A percentile compares a stretch with the other conserved stretches of the same genome.
phyloP scores from a whole-genome alignment of 2,888 invertebrate genomes.

The Megaustenia siamemsis region DNA sequence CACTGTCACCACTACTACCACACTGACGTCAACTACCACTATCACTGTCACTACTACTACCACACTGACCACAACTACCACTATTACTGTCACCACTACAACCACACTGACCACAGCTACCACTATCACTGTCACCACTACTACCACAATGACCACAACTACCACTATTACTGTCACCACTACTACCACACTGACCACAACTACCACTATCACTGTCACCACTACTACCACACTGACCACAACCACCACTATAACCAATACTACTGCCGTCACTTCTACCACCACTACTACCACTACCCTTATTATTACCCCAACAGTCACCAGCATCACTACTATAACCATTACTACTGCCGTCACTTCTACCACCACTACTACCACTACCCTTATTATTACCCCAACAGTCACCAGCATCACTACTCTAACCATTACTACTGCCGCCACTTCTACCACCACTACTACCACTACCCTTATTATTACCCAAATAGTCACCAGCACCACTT shows the following conservation, averaged over 20 bases:
- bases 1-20: not conserved
- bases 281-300: not conserved
- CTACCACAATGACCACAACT: not conserved
- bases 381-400: not conserved
- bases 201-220: conserved; percentile 29
- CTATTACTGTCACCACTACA: conserved; percentile 12
- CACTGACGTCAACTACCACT: not conserved
- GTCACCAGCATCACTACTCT: not conserved
- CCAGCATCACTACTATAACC: not conserved
- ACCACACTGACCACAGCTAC: not conserved
- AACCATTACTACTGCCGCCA: not conserved
- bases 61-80: not conserved
- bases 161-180: not conserved
- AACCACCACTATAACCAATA: conserved; percentile 24
- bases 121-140: not conserved
- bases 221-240: conserved; percentile 19
- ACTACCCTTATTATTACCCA: not conserved
- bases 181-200: conserved; percentile 7
- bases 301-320: not conserved
- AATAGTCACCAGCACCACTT: not conserved
- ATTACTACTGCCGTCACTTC: not conserved
- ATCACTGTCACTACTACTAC: not conserved
- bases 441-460: conserved; percentile 12
- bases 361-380: not conserved
- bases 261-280: not conserved